Conservation (phyloP, 2,888 invertebrate species). For the Apocheima hispidaria region DNA sequence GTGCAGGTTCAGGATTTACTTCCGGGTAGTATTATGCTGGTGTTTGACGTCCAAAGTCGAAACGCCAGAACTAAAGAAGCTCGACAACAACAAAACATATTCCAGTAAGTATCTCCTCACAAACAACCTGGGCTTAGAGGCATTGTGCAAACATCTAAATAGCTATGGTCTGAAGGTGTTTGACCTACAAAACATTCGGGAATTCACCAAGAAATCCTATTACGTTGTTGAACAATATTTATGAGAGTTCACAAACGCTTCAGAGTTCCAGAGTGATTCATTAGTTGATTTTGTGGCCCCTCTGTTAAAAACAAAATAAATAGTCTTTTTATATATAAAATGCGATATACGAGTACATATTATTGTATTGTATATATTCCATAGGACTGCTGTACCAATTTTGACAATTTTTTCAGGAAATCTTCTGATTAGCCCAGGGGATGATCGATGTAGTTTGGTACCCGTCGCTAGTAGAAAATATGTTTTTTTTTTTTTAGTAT, state of each 20-base stretch:
- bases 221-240: conserved; percentile 23
- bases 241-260: conserved; percentile 22
- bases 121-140: neutral
- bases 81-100: conserved; percentile 78
- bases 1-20: conserved; percentile 89
- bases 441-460: too few species aligned
- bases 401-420: too few species aligned
- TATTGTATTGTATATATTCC: too few species aligned
- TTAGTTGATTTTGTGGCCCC: conserved; percentile 13
- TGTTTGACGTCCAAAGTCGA: conserved; percentile 73
- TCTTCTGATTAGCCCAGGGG: too few species aligned
- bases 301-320: neutral
- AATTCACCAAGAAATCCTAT: conserved; percentile 18
- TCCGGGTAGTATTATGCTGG: conserved; percentile 88
- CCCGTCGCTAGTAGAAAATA: too few species aligned
- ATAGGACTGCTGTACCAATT: too few species aligned
- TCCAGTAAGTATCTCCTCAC: conserved; percentile 63
- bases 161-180: conserved; percentile 5
- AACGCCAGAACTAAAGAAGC: conserved; percentile 73
- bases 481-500: too few species aligned
- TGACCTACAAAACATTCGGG: conserved; percentile 6
- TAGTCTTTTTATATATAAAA: too few species aligned
- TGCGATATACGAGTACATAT: neutral
- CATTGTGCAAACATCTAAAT: conserved; percentile 1
- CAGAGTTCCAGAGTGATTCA: conserved; percentile 15